A percentile compares a stretch with the other conserved stretches of the same genome.
Conservation (phyloP, 2,888 invertebrate species). For the Agrypnus murinus region DNA sequence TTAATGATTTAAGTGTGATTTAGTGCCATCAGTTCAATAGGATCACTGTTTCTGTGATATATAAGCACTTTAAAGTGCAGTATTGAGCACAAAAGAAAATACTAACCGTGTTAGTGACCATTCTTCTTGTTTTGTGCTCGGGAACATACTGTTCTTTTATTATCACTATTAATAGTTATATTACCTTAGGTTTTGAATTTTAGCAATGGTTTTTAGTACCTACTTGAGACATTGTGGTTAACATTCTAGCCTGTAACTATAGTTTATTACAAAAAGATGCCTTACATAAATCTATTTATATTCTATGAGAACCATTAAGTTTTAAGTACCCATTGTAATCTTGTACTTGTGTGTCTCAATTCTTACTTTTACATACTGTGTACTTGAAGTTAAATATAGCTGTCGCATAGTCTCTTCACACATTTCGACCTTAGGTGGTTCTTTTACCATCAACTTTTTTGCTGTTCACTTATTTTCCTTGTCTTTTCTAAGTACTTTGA, state of each 20-base stretch:
- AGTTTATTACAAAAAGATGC: slow-evolving; percentile 67
- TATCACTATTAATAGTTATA: slow-evolving; percentile 50
- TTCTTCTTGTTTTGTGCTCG: slow-evolving; percentile 47
- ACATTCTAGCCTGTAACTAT: slow-evolving; percentile 55
- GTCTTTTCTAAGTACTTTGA: slow-evolving; percentile 25
- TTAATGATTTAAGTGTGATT: slow-evolving; percentile 53
- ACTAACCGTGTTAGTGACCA: slow-evolving; percentile 47
- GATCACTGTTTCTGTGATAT: slow-evolving; percentile 68
- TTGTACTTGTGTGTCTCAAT: slow-evolving; percentile 48
- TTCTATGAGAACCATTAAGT: slow-evolving; percentile 59
- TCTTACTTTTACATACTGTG: slow-evolving; percentile 50
- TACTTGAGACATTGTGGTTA: slow-evolving; percentile 39
- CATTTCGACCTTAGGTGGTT: slow-evolving; percentile 28
- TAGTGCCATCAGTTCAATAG: slow-evolving; percentile 58
- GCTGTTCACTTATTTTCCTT: slow-evolving; percentile 11
- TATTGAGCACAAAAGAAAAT: slow-evolving; percentile 46
- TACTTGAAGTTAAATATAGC: slow-evolving; percentile 43
- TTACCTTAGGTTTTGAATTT: slow-evolving; percentile 42
- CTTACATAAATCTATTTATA: slow-evolving; percentile 65
- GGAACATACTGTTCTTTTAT: slow-evolving; percentile 43
- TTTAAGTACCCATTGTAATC: slow-evolving; percentile 43
- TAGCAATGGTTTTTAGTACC: slow-evolving; percentile 46
- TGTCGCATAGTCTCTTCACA: slow-evolving; percentile 39
- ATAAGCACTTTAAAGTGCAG: slow-evolving; percentile 56
- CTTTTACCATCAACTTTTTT: slow-evolving; percentile 11